Base-by-base conservation (phyloP, 2,113 vertebrate species). In the Myiozetetes cayanensis region DNA sequence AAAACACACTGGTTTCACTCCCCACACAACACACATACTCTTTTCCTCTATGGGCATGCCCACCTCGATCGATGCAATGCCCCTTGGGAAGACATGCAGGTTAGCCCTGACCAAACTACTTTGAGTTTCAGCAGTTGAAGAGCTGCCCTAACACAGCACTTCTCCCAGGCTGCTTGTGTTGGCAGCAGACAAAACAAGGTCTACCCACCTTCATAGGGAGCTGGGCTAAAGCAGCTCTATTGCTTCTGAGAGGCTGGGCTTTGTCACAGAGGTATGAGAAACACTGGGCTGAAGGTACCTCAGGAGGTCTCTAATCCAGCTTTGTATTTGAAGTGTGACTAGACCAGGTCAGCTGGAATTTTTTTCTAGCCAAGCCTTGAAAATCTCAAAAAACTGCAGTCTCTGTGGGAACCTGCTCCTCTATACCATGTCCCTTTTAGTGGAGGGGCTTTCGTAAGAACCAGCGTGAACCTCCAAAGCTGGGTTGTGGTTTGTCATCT, bases 41-140 rank as follows among this genome's bases (percentile, higher is more conserved):
- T 47, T 50, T 2, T 43, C 62, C 35, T 59, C 37, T 19, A 16
- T 0, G 15, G 47, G 21, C 37, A 52, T 0, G 8, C 76, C 67
- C 72, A 66, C 49, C 49, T 77, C 1, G 4, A 30, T 14, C 8
- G 4, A 61, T 44, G 44, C 49, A 66, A 25, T 28, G n/a, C 43
- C 73, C 43, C 80, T 56, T 0, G 0, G 49, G 21, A 88, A 65
- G 53, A 52, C 6, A 3, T 5, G 9, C 0, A 1, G 20, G 37
- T 65, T 58, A 73, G 68, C 20, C 53, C 85, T 77, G 43, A 66
- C 75, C 78, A 90, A 90, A 85, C 58, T 63, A 53, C 82, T 73
- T 14, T 46, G 47, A 67, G 56, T 47, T 91, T 41, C 71, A 65
- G 82, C 58, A 79, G 58, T 41, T 76, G 78, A 87, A 53, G 67